Evolutionary conservation across 2,888 invertebrate genomes (phyloP), one percentile per base, ranked within the genome.

Genomic region (Acheta domesticus): DNA sequence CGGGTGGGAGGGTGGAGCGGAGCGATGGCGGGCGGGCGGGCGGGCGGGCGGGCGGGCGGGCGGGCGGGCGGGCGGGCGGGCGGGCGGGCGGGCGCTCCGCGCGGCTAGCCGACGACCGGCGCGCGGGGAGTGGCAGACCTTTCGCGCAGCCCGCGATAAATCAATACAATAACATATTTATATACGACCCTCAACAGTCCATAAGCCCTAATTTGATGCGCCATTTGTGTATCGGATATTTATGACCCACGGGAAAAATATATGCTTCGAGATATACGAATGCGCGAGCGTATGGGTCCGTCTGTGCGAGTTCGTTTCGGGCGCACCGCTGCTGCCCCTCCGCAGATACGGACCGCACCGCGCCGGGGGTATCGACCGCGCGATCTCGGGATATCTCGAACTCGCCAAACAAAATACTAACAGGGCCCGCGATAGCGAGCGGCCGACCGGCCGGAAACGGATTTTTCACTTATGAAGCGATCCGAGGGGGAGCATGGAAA

Each of bases 161-260:
- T 62, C 62, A 62, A 62, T 62, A 62, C 14, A 62, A 14, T 62
- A 62, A 62, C 62, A 62, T 62, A 62, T 62, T 62, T 62, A 62
- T 62, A 62, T 62, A 62, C 62, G 62, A 62, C 62, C 62, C 62
- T 62, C 62, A 62, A 62, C 62, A 62, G 62, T 62, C 62, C 62
- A 62, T 62, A 62, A 62, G 62, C 62, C n/a, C 62, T 62, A 62
- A 62, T 62, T 62, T 62, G 62, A 62, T 62, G 62, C 62, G 62
- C 62, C 62, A 62, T 62, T 62, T 62, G 62, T 62, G 62, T 62
- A 8, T 62, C n/a, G 62, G 62, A 62, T 62, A 62, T 62, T 62
- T 62, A 62, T 62, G 62, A n/a, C n/a, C n/a, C n/a, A 5, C 16
- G n/a, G 62, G 62, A 62, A 62, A 62, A 62, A 62, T 62, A 62